A percentile compares a stretch with the other conserved stretches of the same genome.
These are phyloP conservation scores for Conger conger DNA, from an alignment of 2,113 vertebrate species.

Conservation along the genomic window DNA sequence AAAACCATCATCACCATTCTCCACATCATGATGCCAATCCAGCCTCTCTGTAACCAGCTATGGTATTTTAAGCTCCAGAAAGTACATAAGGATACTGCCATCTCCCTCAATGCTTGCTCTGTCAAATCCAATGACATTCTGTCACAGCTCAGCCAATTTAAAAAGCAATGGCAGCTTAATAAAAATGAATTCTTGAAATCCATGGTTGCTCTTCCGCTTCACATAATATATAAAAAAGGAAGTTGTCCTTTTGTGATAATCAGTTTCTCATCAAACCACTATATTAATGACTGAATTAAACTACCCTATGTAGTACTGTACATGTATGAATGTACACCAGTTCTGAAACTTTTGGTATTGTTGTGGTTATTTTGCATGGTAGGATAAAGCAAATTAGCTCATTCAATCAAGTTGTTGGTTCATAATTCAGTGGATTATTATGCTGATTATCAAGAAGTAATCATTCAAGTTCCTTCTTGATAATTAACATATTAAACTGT, in stretches of 20 bases:
- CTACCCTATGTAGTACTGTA: neutral
- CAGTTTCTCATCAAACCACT: slow-evolving; percentile 7
- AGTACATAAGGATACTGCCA: neutral
- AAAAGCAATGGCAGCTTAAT: slow-evolving; percentile 51
- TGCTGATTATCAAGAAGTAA: no score
- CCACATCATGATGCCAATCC: neutral
- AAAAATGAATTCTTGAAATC: slow-evolving; percentile 57
- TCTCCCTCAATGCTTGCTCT: neutral
- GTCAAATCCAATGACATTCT: slow-evolving; percentile 53
- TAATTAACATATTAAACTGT: neutral
- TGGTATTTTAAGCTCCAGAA: neutral
- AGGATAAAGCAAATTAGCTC: neutral
- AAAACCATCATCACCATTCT: neutral
- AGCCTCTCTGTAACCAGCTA: neutral
- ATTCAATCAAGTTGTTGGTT: neutral
- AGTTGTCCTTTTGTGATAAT: slow-evolving; percentile 42
- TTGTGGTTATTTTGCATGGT: neutral
- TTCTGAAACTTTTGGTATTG: neutral
- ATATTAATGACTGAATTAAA: neutral
- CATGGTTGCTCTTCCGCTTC: neutral
- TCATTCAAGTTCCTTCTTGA: neutral
- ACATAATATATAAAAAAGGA: slow-evolving; percentile 23
- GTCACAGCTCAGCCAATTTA: slow-evolving; percentile 45
- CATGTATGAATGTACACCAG: neutral
- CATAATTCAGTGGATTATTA: no score